Conservation (phyloP, 1,140 invertebrate genomes). For the Ceratitis capitata region DNA sequence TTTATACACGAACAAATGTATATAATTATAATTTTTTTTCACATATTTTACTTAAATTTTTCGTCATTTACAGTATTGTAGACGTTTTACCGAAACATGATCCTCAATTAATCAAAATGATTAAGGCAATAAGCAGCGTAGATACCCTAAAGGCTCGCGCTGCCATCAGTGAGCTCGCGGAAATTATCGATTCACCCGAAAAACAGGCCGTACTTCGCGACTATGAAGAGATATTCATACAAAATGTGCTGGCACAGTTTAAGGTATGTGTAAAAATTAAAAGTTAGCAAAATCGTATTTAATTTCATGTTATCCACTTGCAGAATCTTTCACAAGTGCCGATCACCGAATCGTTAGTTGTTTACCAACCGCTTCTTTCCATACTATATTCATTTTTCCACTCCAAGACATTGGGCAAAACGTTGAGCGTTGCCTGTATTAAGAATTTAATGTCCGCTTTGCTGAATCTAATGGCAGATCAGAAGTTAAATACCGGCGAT, state of each 20-base stretch:
- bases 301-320: slow-evolving; percentile 48
- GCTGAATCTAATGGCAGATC: slow-evolving; percentile 62
- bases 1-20: too few relatives aligned
- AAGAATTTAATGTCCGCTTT: slow-evolving; percentile 63
- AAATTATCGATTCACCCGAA: slow-evolving; percentile 61
- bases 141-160: slow-evolving; percentile 60
- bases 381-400: slow-evolving; percentile 89
- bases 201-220: slow-evolving; percentile 63
- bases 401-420: slow-evolving; percentile 75
- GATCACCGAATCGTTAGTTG: slow-evolving; percentile 84
- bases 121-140: slow-evolving; percentile 56
- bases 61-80: slow-evolving; percentile 49
- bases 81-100: slow-evolving; percentile 62
- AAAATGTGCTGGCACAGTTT: slow-evolving; percentile 62
- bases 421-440: slow-evolving; percentile 57
- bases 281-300: neutral
- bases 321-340: slow-evolving; percentile 74
- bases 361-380: slow-evolving; percentile 84
- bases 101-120: slow-evolving; percentile 60
- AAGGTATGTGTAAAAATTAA: slow-evolving; percentile 48
- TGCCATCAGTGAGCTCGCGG: slow-evolving; percentile 59
- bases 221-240: slow-evolving; percentile 64
- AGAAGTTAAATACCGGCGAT: slow-evolving; percentile 57
- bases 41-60: neutral
- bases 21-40: neutral